A percentile compares a stretch with the other conserved stretches of the same genome.
Conservation (phyloP, 30 jellyfish, hydroid and myxozoan species). For the Turritopsis rubra region DNA sequence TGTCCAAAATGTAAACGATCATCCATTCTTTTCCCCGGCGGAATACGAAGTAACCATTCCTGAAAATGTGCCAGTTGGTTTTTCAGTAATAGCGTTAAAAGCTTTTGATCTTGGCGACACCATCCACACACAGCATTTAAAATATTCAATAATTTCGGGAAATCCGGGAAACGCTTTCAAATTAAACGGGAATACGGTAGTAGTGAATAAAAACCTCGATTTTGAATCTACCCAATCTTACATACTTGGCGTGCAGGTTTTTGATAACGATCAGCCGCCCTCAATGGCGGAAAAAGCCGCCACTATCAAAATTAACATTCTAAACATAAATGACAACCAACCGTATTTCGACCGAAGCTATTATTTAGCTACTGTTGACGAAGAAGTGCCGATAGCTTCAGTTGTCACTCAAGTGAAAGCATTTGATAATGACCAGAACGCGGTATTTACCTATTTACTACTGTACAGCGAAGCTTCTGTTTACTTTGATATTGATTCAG, state of each 20-base stretch:
- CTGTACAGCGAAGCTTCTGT: slow-evolving; percentile 34
- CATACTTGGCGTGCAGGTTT: slow-evolving; percentile 39
- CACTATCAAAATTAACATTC: slow-evolving; percentile 9
- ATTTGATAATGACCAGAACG: slow-evolving; percentile 23
- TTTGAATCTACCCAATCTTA: slow-evolving; percentile 42
- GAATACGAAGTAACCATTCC: slow-evolving; percentile 37
- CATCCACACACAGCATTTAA: neutral
- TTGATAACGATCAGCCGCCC: slow-evolving; percentile 24
- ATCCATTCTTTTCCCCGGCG: slow-evolving; percentile 32
- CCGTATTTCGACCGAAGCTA: neutral
- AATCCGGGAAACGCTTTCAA: neutral
- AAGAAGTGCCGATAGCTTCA: neutral
- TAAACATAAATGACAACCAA: neutral
- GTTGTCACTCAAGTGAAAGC: slow-evolving; percentile 5
- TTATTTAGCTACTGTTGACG: neutral
- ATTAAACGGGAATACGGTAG: slow-evolving; percentile 13
- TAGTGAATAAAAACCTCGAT: slow-evolving; percentile 28
- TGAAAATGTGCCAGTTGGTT: slow-evolving; percentile 24
- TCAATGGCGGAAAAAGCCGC: neutral
- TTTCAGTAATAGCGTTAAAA: slow-evolving; percentile 19
- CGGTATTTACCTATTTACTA: slow-evolving; percentile 25
- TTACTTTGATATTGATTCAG: slow-evolving; percentile 34
- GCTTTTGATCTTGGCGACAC: neutral
- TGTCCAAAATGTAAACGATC: slow-evolving; percentile 60
- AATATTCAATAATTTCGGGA: neutral